These are phyloP conservation scores for Herpetotheres cachinnans DNA, from an alignment of 2,113 vertebrate species.

Conservation along the genomic window DNA sequence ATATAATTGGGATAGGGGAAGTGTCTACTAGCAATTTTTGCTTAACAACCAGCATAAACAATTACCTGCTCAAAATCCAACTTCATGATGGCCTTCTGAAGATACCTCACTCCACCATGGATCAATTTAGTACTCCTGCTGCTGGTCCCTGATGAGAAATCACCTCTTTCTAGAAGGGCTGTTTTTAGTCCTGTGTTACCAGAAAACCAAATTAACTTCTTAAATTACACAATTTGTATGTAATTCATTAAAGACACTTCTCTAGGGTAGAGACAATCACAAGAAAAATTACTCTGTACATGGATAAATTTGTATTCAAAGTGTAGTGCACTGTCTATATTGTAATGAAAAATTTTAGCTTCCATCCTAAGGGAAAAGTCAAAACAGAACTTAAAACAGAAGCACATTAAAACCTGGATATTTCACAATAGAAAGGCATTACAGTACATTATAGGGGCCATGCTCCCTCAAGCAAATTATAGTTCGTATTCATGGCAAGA, in stretches of 20 bases:
- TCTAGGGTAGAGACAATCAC: slow-evolving; percentile 81
- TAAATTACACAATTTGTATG: slow-evolving; percentile 84
- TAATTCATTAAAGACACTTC: slow-evolving; percentile 84
- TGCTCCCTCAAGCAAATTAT: background rate
- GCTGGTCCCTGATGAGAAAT: slow-evolving; percentile 97
- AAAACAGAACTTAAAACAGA: slow-evolving; percentile 66
- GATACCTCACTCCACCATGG: slow-evolving; percentile 95
- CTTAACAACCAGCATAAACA: slow-evolving; percentile 71
- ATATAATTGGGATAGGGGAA: slow-evolving; percentile 54
- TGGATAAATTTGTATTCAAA: slow-evolving; percentile 81
- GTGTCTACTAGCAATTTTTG: slow-evolving; percentile 41
- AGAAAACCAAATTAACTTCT: slow-evolving; percentile 89
- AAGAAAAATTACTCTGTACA: slow-evolving; percentile 80
- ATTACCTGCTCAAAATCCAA: slow-evolving; percentile 98
- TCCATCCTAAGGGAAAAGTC: slow-evolving; percentile 75
- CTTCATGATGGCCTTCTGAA: slow-evolving; percentile 98
- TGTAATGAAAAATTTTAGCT: slow-evolving; percentile 79
- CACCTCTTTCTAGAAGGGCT: slow-evolving; percentile 89
- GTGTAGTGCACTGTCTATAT: slow-evolving; percentile 70
- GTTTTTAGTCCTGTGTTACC: slow-evolving; percentile 90
- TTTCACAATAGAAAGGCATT: slow-evolving; percentile 64
- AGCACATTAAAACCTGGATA: slow-evolving; percentile 71
- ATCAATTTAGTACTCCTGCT: slow-evolving; percentile 94
- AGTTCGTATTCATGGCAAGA: background rate
- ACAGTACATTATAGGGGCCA: slow-evolving; percentile 7